Percentiles rank a stretch among this genome's conserved stretches.
Conservation (phyloP, 2,113 vertebrate species). For the Ochotona curzoniae region DNA sequence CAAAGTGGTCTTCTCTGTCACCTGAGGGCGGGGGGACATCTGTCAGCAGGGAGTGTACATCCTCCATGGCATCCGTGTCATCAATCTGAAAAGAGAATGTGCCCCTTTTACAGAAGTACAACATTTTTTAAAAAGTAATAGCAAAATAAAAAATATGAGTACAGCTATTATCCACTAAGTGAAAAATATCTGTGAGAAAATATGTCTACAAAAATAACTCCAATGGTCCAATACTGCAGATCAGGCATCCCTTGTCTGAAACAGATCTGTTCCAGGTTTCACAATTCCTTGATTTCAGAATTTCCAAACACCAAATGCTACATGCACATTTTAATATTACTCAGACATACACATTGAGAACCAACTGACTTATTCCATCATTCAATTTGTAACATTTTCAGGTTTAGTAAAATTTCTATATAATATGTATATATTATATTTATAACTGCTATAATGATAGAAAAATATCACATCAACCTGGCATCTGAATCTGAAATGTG, state of each 20-base stretch:
- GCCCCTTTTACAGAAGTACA: background rate
- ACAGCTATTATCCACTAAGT: background rate
- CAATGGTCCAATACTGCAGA: background rate
- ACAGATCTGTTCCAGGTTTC: background rate
- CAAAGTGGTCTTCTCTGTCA: slow-evolving; percentile 69
- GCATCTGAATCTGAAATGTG: background rate
- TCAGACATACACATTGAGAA: slow-evolving; percentile 6
- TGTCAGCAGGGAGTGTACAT: slow-evolving; percentile 96
- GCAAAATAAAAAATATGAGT: background rate
- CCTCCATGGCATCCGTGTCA: slow-evolving; percentile 98
- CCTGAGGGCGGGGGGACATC: slow-evolving; percentile 94
- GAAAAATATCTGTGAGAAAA: slow-evolving; percentile 34
- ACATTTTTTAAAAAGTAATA: too few relatives aligned
- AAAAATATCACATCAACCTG: background rate
- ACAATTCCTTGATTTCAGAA: background rate
- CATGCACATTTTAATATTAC: background rate
- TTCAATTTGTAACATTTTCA: slow-evolving; percentile 20
- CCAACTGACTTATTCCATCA: background rate
- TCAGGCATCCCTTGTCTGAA: background rate
- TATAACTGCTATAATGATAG: background rate
- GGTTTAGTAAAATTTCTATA: background rate
- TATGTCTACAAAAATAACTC: slow-evolving; percentile 1
- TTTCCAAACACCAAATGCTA: background rate
- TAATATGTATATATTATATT: background rate
- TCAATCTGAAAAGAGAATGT: slow-evolving; percentile 91